These are phyloP conservation scores for Paradisaea rubra DNA, from an alignment of 2,113 vertebrate genomes.

Conservation along the genomic window DNA sequence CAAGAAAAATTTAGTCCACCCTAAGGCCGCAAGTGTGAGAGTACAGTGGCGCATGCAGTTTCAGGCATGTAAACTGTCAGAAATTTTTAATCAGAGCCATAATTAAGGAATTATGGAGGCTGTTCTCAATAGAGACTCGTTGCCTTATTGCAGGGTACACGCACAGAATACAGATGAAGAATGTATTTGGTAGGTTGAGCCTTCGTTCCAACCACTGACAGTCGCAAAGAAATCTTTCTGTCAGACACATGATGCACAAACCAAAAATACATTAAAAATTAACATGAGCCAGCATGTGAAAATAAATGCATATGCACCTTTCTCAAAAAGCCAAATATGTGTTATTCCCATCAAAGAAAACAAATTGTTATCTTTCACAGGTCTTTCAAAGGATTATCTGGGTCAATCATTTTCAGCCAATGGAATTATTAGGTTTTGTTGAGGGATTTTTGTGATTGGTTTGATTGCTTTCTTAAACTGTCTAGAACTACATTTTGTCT, in stretches of 20 bases:
- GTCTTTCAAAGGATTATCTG: neutral
- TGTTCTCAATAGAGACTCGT: neutral
- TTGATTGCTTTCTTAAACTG: neutral
- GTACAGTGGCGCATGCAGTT: neutral
- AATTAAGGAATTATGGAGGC: constrained; percentile 30
- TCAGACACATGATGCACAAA: neutral
- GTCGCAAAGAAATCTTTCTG: neutral
- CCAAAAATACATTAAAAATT: neutral
- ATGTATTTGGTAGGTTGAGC: neutral
- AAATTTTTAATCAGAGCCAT: constrained; percentile 48
- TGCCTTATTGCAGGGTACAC: neutral
- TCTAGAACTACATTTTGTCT: neutral
- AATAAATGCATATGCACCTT: neutral
- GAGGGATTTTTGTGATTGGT: neutral
- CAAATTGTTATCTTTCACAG: neutral
- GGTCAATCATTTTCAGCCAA: neutral
- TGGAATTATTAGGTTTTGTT: neutral
- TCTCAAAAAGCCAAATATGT: neutral
- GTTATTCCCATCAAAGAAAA: neutral
- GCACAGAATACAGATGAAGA: constrained; percentile 31
- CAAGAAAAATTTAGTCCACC: neutral
- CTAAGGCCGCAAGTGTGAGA: neutral
- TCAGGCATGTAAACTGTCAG: constrained; percentile 1
- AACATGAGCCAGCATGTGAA: neutral
- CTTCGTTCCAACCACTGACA: neutral